These are phyloP conservation scores for Drosophila trapezifrons DNA, from an alignment of 1,140 invertebrate genomes.

Conservation along the genomic window DNA sequence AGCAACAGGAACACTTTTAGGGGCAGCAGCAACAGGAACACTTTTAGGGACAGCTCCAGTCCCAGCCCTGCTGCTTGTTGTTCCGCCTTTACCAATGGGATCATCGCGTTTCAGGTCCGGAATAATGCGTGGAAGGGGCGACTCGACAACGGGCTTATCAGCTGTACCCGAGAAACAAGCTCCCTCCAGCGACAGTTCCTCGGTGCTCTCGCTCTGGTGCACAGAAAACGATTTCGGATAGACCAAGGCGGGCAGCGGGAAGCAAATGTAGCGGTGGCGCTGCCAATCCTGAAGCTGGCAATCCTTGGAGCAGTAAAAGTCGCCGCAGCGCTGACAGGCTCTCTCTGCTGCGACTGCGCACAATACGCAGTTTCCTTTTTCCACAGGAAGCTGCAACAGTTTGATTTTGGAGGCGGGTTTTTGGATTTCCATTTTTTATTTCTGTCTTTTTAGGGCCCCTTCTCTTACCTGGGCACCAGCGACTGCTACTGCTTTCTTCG, in stretches of 20 bases:
- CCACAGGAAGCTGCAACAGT: conserved; percentile 5
- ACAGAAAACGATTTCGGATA: conserved; percentile 38
- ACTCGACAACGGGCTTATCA: not conserved
- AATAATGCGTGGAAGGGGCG: too few relatives aligned
- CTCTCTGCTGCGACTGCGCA: conserved; percentile 26
- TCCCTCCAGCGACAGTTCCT: not conserved
- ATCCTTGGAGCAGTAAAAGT: conserved; percentile 64
- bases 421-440: too few relatives aligned
- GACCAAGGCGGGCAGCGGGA: conserved; percentile 56
- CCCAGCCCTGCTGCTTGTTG: not conserved
- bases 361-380: conserved; percentile 42
- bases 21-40: not conserved
- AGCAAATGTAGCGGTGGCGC: conserved; percentile 64
- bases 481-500: not conserved
- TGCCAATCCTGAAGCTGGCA: conserved; percentile 64
- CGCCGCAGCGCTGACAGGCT: conserved; percentile 63
- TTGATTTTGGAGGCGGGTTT: not conserved
- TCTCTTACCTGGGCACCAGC: not conserved
- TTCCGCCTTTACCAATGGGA: not conserved
- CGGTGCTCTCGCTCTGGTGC: not conserved
- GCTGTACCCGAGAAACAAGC: not conserved
- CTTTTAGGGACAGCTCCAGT: not conserved
- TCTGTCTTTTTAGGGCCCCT: too few relatives aligned
- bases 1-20: not conserved
- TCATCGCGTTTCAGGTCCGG: not conserved